phyloP scores from a whole-genome alignment of 2,113 vertebrate genomes.

The Ictalurus furcatus region DNA sequence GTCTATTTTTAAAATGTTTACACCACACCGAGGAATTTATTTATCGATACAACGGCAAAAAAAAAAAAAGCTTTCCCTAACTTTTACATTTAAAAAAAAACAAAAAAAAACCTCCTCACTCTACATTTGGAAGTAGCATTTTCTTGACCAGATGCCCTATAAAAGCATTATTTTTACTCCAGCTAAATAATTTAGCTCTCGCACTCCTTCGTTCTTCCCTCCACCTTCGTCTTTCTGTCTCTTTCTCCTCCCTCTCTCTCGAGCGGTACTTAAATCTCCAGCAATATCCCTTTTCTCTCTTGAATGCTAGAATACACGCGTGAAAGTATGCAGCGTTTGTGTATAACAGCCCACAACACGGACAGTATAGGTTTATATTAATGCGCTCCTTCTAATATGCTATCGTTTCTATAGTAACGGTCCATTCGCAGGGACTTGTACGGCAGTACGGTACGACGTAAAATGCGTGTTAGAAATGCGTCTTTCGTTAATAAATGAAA shows the following conservation, averaged over 20 bases:
- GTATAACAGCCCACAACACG: background rate
- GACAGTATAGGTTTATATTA: background rate
- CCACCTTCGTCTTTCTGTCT: background rate
- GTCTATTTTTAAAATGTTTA: background rate
- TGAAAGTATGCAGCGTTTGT: background rate
- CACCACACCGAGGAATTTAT: background rate
- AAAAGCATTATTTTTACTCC: slow-evolving; percentile 25
- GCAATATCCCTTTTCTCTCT: background rate
- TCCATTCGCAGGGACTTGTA: too few relatives aligned
- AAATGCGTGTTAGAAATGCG: too few relatives aligned
- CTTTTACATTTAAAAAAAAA: background rate
- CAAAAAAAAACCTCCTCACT: too few relatives aligned
- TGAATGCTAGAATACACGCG: background rate
- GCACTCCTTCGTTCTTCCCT: background rate
- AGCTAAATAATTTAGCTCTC: slow-evolving; percentile 5
- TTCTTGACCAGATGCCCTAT: background rate
- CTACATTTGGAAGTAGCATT: background rate
- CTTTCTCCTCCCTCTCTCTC: background rate
- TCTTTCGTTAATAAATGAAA: background rate
- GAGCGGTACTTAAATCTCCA: background rate
- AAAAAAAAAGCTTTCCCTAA: background rate
- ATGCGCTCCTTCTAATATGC: background rate
- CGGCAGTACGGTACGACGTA: too few relatives aligned
- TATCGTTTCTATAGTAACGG: background rate
- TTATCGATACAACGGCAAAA: background rate